Base-by-base conservation (phyloP, 2,113 vertebrate species). In the Sylvia atricapilla region DNA sequence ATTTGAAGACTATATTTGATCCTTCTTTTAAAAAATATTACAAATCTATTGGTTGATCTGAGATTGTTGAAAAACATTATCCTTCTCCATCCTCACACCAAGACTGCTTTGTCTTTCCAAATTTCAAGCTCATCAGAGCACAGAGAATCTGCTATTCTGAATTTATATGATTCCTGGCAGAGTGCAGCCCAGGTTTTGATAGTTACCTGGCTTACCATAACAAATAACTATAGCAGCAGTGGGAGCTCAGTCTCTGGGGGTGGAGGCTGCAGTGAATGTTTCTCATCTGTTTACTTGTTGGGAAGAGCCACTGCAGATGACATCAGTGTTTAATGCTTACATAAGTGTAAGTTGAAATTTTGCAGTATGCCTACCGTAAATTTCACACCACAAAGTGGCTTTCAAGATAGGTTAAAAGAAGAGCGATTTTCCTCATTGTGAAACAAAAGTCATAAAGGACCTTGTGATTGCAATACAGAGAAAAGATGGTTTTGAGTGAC, bases 361-460 rank as follows among this genome's bases (percentile, higher is more conserved):
- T 14, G 21, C 27, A 60, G 9, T 33, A 56, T 24, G 58, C 66
- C 58, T 35, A 10, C 28, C 35, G 15, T 62, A 64, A 84, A 92
- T 90, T 85, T 69, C 67, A 79, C 13, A 56, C 23, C 31, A 39
- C 37, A 22, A 20, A 91, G 44, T 72, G 74, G 52, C 43, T 96
- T 90, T 94, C 37, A 82, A 79, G 59, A 35, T 6, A 75, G 39
- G 63, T 55, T 67, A 73, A 70, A 76, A 66, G 69, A 64, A 47
- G 46, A 82, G 80, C 44, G 33, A 63, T 94, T 94, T 95, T 78
- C 63, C 37, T 93, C 47, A 49, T 39, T 70, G 52, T 44, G 37
- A 90, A 95, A 94, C 79, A 96, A 95, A 97, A 93, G 47, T 47
- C 70, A 64, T 70, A 53, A 74, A 90, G 55, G 44, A 84, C 31